Conservation (phyloP, 2,888 invertebrate genomes). For the Hartigia nigra region DNA sequence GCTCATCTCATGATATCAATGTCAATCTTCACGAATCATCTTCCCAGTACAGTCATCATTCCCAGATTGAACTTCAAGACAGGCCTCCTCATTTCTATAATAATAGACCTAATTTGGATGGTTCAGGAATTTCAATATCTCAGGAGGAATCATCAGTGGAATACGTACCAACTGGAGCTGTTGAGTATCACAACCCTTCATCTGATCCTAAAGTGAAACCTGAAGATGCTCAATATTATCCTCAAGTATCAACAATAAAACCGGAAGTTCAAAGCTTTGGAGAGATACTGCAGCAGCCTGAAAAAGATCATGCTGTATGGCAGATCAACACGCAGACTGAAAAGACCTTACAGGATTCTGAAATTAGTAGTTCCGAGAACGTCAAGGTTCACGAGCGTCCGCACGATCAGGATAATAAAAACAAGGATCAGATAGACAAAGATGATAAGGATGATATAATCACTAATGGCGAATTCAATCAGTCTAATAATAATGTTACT, state of each 20-base stretch:
- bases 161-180: constrained; percentile 49
- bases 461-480: neutral
- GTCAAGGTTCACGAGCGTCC: constrained; percentile 28
- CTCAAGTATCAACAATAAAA: constrained; percentile 33
- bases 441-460: constrained; percentile 13
- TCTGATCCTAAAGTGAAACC: constrained; percentile 43
- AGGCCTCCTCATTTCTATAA: constrained; percentile 29
- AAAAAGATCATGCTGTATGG: constrained; percentile 32
- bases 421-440: constrained; percentile 19
- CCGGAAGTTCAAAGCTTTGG: constrained; percentile 40
- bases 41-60: constrained; percentile 1
- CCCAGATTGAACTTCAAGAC: constrained; percentile 29
- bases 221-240: constrained; percentile 35
- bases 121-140: neutral
- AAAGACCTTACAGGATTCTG: constrained; percentile 28
- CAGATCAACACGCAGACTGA: constrained; percentile 23
- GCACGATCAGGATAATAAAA: constrained; percentile 19
- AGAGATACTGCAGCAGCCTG: constrained; percentile 33
- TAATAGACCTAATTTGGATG: constrained; percentile 23
- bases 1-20: neutral
- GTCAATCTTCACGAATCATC: neutral
- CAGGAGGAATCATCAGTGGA: constrained; percentile 29
- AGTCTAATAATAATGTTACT: constrained; percentile 4
- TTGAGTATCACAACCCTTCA: constrained; percentile 54
- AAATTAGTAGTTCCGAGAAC: constrained; percentile 32